Evolutionary conservation across 2,113 vertebrate genomes (phyloP).

Genomic region (Myrmophylax atrothorax): DNA sequence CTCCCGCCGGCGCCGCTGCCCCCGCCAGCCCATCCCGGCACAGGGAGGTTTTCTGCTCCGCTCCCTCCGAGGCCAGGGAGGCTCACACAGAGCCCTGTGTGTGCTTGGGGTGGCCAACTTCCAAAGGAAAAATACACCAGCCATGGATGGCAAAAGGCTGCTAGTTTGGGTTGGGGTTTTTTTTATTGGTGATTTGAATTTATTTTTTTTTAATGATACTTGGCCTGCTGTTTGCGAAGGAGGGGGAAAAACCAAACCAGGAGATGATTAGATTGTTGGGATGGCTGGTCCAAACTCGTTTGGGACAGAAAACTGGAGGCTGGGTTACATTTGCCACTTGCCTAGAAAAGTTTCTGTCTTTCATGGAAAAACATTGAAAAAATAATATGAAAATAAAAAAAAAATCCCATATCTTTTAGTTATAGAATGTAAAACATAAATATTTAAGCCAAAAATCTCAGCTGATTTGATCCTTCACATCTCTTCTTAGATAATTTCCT

Average conservation of each 20-base stretch:
- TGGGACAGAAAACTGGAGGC: not conserved
- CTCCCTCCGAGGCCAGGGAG: slow-evolving; percentile 18
- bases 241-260: accelerated
- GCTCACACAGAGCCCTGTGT: slow-evolving; percentile 56
- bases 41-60: not conserved
- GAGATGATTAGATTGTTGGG: not conserved
- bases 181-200: not conserved
- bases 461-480: not conserved
- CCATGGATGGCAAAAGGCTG: not conserved
- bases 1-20: not conserved
- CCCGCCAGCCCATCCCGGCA: not conserved
- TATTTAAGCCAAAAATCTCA: not conserved
- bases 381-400: not conserved
- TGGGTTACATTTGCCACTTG: not conserved
- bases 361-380: not conserved
- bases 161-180: not conserved
- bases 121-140: slow-evolving; percentile 61
- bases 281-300: not conserved
- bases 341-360: not conserved
- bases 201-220: not conserved
- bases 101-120: slow-evolving; percentile 43
- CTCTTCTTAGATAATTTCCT: not conserved
- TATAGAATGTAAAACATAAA: not conserved
- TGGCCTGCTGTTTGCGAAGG: not conserved
- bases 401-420: not conserved